phyloP scores from a whole-genome alignment of 2,888 invertebrate genomes.

The Tetragnatha montana region DNA sequence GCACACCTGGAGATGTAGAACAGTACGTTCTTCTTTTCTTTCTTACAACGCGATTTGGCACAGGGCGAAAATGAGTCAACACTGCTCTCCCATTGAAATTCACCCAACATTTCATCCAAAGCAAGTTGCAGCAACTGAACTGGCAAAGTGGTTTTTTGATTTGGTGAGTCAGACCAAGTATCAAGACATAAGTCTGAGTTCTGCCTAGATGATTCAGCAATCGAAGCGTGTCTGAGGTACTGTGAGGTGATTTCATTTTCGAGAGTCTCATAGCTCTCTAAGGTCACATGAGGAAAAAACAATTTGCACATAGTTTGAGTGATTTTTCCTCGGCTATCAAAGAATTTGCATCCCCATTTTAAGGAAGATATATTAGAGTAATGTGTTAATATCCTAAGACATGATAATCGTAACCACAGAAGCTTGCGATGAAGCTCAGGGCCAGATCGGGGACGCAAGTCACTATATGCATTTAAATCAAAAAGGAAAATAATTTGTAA shows the following conservation, averaged over 20 bases:
- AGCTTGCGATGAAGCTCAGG: conserved; percentile 41
- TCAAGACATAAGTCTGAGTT: background rate
- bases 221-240: conserved; percentile 52
- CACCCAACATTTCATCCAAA: conserved; percentile 52
- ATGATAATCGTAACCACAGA: conserved; percentile 55
- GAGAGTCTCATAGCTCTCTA: conserved; percentile 60
- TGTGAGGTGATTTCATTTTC: conserved; percentile 60
- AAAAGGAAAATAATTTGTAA: conserved; percentile 62
- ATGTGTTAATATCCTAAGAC: conserved; percentile 53
- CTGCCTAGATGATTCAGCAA: conserved; percentile 14
- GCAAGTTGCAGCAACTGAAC: conserved; percentile 53
- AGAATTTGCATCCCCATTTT: conserved; percentile 65
- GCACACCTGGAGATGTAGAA: conserved; percentile 52
- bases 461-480: conserved; percentile 57
- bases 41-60: background rate
- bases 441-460: background rate
- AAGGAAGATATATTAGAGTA: conserved; percentile 31
- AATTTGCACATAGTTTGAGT: conserved; percentile 54
- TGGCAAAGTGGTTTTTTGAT: background rate
- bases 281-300: conserved; percentile 36
- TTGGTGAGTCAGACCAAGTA: background rate
- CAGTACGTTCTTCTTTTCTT: conserved; percentile 33
- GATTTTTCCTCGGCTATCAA: conserved; percentile 48
- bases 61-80: conserved; percentile 56
- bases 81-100: conserved; percentile 60